Evolutionary conservation across 2,797 vertebrate species (phyloP).

Genomic region (Lates japonicus): DNA sequence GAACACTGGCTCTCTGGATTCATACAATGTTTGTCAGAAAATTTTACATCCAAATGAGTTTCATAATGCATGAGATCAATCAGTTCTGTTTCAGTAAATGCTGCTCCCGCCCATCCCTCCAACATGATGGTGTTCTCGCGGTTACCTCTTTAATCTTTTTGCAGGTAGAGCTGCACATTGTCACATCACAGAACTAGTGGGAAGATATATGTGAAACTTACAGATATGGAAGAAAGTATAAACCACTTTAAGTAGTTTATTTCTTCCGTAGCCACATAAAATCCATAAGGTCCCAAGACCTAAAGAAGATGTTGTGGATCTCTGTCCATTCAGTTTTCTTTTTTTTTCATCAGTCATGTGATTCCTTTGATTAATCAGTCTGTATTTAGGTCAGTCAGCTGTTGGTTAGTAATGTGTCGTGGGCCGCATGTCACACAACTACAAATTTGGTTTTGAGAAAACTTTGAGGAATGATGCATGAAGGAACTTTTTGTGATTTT

Average conservation of each 20-base stretch:
- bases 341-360: not conserved
- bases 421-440: too few species aligned
- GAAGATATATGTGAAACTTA: not conserved
- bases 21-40: conserved; percentile 34
- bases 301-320: not conserved
- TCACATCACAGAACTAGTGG: not conserved
- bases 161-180: conserved; percentile 1
- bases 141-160: conserved; percentile 10
- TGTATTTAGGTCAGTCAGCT: not conserved
- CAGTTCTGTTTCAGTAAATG: conserved; percentile 41
- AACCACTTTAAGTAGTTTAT: not conserved
- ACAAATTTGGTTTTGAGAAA: not conserved
- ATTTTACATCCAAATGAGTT: conserved; percentile 35
- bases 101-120: not conserved
- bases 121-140: not conserved
- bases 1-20: conserved; percentile 18
- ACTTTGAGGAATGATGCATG: not conserved
- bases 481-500: not conserved
- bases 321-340: not conserved
- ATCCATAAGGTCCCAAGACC: not conserved
- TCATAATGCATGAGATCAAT: conserved; percentile 45
- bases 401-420: not conserved
- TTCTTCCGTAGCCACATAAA: not conserved
- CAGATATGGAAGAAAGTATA: not conserved
- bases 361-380: not conserved